These are phyloP conservation scores for Sclerurus mexicanus DNA, from an alignment of 2,113 vertebrate genomes.

Conservation along the genomic window DNA sequence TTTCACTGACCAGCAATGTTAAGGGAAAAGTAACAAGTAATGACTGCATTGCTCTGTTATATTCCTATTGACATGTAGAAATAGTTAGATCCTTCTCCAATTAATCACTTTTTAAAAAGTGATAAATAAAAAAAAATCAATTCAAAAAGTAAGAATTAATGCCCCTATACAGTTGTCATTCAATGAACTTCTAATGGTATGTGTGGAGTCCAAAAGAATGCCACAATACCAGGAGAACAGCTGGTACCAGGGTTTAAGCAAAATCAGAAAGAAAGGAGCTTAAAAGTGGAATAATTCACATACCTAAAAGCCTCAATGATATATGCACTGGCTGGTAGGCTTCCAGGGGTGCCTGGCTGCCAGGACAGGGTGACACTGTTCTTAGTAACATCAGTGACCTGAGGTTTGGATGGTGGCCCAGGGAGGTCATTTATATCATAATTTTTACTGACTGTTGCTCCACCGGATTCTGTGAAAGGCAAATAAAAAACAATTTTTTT, in stretches of 20 bases:
- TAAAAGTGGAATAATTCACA: not conserved
- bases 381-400: constrained; percentile 97
- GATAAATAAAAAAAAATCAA: not conserved
- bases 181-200: not conserved
- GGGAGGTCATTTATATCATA: constrained; percentile 90
- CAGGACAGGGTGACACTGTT: constrained; percentile 97
- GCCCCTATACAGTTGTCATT: not conserved
- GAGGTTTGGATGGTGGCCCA: constrained; percentile 94
- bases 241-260: not conserved
- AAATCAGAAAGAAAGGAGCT: constrained; percentile 8
- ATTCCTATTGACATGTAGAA: not conserved
- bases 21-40: not conserved
- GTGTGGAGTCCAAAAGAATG: not conserved
- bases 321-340: constrained; percentile 86
- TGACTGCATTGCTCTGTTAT: not conserved
- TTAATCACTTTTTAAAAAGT: not conserved
- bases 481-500: constrained; percentile 16
- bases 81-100: not conserved
- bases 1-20: not conserved
- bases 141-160: not conserved
- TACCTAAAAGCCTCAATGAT: constrained; percentile 99
- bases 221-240: not conserved
- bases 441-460: constrained; percentile 82
- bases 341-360: constrained; percentile 86
- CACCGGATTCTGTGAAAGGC: constrained; percentile 80